Evolutionary conservation across 2,888 invertebrate species (phyloP).

Genomic region (Dermolepida albohirtum): DNA sequence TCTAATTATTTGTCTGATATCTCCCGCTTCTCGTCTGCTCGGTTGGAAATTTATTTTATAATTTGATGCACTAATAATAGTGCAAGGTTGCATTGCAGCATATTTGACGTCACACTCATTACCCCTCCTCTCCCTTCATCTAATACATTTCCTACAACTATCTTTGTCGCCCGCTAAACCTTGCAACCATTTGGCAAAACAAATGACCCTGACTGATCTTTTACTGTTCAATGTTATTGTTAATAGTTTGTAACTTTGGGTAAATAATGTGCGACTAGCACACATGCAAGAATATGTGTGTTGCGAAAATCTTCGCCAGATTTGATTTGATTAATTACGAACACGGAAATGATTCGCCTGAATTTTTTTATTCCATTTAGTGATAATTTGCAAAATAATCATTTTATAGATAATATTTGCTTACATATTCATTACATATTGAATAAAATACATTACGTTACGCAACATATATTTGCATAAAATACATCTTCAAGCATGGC

Average conservation of each 20-base stretch:
- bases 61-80: constrained; percentile 65
- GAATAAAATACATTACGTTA: too few relatives aligned
- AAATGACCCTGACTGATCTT: constrained; percentile 52
- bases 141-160: constrained; percentile 43
- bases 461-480: too few relatives aligned
- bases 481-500: too few relatives aligned
- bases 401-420: constrained; percentile 9
- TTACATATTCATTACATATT: too few relatives aligned
- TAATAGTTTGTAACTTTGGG: constrained; percentile 40
- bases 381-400: neutral
- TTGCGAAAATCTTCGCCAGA: constrained; percentile 6
- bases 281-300: neutral
- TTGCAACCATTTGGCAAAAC: constrained; percentile 53
- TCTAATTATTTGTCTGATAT: constrained; percentile 1
- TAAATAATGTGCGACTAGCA: constrained; percentile 17
- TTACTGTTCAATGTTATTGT: constrained; percentile 45
- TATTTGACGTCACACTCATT: constrained; percentile 47
- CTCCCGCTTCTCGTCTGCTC: constrained; percentile 3
- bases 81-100: constrained; percentile 56
- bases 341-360: neutral
- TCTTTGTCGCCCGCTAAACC: constrained; percentile 46
- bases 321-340: too few relatives aligned
- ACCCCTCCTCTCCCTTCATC: constrained; percentile 19
- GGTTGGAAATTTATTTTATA: constrained; percentile 42
- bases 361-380: constrained; percentile 2